Evolutionary conservation across 2,797 vertebrate genomes (phyloP).

Genomic region (Sebastes diploproa): DNA sequence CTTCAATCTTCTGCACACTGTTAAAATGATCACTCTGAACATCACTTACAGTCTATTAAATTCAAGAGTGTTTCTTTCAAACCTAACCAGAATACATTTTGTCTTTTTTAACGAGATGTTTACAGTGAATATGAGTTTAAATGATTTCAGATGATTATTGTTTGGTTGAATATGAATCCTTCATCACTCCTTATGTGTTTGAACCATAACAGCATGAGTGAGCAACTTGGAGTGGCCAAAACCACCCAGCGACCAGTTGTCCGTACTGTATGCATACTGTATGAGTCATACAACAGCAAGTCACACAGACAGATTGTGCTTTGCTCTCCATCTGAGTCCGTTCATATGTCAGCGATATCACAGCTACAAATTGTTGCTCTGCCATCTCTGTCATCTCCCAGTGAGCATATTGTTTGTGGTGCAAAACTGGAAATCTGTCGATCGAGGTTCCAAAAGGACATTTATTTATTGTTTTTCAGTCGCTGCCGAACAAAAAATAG

Average conservation of each 20-base stretch:
- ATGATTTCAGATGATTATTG: neutral
- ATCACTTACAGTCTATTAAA: neutral
- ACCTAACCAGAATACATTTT: neutral
- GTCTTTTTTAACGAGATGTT: too few relatives aligned
- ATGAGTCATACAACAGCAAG: slow-evolving; percentile 62
- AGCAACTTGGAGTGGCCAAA: slow-evolving; percentile 31
- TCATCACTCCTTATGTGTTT: neutral
- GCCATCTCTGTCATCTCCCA: slow-evolving; percentile 22
- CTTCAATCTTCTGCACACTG: neutral
- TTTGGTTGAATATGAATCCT: neutral
- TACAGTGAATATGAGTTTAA: neutral
- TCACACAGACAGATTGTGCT: slow-evolving; percentile 67
- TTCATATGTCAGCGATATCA: slow-evolving; percentile 67
- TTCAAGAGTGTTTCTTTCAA: neutral
- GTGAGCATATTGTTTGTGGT: slow-evolving; percentile 47
- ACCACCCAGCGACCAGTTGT: slow-evolving; percentile 34
- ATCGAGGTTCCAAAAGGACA: neutral
- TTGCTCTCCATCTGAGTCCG: slow-evolving; percentile 63
- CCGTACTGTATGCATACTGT: slow-evolving; percentile 49
- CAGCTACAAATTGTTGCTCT: slow-evolving; percentile 49
- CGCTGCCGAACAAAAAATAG: neutral
- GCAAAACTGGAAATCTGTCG: slow-evolving; percentile 30
- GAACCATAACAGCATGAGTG: slow-evolving; percentile 28
- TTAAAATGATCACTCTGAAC: neutral
- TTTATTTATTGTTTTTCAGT: slow-evolving; percentile 3